A percentile compares a stretch with the other conserved stretches of the same genome.
Evolutionary conservation across 2,888 invertebrate genomes (phyloP).

Genomic region (Invenusta paracnida): DNA sequence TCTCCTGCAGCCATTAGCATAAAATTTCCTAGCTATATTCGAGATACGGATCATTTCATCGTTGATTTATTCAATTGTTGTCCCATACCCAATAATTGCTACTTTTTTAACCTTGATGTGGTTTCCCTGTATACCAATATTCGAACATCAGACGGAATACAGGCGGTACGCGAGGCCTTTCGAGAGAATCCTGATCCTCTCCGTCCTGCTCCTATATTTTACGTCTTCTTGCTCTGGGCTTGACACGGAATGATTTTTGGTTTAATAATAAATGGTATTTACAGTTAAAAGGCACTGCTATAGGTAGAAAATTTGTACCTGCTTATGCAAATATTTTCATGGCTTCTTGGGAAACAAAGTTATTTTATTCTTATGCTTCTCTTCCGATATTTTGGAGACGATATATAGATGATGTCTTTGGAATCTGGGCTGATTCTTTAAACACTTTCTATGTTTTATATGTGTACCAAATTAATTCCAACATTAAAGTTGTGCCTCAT

Average conservation of each 20-base stretch:
- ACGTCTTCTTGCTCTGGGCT: not conserved
- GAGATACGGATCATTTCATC: not conserved
- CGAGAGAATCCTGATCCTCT: not conserved
- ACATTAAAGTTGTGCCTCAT: not conserved
- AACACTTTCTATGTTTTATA: not conserved
- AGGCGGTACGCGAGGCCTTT: not conserved
- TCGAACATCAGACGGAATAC: not conserved
- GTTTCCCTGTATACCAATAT: not conserved
- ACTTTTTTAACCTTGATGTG: not conserved
- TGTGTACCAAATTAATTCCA: not conserved
- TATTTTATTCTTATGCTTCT: not conserved
- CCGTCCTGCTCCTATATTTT: not conserved
- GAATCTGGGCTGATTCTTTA: not conserved
- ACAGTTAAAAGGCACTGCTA: constrained; percentile 23
- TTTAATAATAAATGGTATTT: constrained; percentile 21
- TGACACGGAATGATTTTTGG: not conserved
- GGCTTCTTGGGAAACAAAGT: not conserved
- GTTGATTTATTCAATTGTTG: not conserved
- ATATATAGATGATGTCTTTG: not conserved
- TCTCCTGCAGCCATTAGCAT: too few species aligned
- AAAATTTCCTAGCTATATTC: not conserved
- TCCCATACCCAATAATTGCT: not conserved
- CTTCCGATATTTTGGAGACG: not conserved
- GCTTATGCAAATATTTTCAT: constrained; percentile 15
- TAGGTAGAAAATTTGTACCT: constrained; percentile 13